Base-by-base conservation (phyloP, 2,888 invertebrate genomes). In the Pollenia labialis region DNA sequence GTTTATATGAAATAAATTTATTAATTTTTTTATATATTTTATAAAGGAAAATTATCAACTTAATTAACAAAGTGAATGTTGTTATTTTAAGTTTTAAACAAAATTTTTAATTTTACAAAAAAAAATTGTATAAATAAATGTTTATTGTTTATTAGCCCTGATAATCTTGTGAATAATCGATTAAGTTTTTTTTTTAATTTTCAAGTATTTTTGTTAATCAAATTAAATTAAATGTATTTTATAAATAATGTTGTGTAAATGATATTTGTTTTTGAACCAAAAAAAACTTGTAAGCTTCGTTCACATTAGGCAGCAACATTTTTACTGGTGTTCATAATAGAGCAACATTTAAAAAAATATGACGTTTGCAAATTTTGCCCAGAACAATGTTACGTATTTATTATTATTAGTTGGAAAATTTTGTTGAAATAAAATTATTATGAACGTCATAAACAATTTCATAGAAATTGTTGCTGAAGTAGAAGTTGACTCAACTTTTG, bases 21-120 rank as follows among this genome's bases (percentile, higher is more conserved):
- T 77, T 77, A 44, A 66, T 48, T 62, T 71, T 40, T 60, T 58
- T 12, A 32, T 11, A 40, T 52, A 80, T 60, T 71, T 60, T 71
- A 71, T 16, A 52, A 32, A 32, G 0, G 6, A 32, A 44, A 50
- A 52, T 69, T 60, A 32, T 52, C 50, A 10, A 50, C 23, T n/a
- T 62, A 10, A 74, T 62, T 16, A 71, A 56, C 54, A 56, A 56
- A 44, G 52, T 42, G 14, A 79, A 58, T 18, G 40, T 58, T 54
- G 71, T 64, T 80, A 54, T 64, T 32, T 81, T 56, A 54, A 16
- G 8, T 54, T 81, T 64, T 3, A 46, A 11, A 54, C 16, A 14
- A 46, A 72, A 16, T 72, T 44, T 16, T 44, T 52, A 69, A 48
- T 58, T 68, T 48, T 14, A 2, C 11, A 46, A 44, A 16, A 46